A percentile compares a stretch with the other conserved stretches of the same genome.
Evolutionary conservation across 2,888 invertebrate genomes (phyloP).

Genomic region (Aricia artaxerxes): DNA sequence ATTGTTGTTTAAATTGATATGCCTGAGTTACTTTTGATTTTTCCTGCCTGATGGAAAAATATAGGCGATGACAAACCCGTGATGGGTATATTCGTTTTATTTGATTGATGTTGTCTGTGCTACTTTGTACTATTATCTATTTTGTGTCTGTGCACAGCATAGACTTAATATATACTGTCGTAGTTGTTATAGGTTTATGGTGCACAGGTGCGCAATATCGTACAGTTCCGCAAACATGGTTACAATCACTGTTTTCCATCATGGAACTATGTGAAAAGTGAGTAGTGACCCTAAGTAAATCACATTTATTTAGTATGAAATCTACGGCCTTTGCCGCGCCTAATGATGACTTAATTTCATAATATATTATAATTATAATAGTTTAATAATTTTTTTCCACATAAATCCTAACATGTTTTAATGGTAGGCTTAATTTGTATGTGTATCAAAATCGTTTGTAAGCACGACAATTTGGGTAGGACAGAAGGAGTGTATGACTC

Average conservation of each 20-base stretch:
- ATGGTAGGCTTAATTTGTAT: neutral
- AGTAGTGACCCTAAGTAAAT: neutral
- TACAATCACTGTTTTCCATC: too few species aligned
- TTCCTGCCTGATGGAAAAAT: neutral
- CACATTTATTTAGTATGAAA: neutral
- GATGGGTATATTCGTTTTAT: too few species aligned
- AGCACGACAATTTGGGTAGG: neutral
- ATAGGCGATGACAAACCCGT: neutral
- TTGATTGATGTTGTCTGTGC: too few species aligned
- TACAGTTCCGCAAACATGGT: too few species aligned
- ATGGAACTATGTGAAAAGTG: too few species aligned
- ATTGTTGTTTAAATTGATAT: neutral
- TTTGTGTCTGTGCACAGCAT: too few species aligned
- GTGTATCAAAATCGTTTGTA: neutral
- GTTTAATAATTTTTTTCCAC: neutral
- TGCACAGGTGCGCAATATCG: too few species aligned
- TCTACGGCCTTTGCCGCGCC: neutral
- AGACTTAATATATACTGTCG: too few species aligned
- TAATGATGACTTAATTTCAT: slow-evolving; percentile 7
- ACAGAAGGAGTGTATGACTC: slow-evolving; percentile 6
- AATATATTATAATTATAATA: neutral
- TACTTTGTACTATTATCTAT: too few species aligned
- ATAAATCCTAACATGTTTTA: neutral
- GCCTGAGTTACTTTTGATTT: neutral
- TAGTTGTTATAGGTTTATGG: too few species aligned